Conservation (phyloP, 2,888 invertebrate species). For the Drosophila robusta region DNA sequence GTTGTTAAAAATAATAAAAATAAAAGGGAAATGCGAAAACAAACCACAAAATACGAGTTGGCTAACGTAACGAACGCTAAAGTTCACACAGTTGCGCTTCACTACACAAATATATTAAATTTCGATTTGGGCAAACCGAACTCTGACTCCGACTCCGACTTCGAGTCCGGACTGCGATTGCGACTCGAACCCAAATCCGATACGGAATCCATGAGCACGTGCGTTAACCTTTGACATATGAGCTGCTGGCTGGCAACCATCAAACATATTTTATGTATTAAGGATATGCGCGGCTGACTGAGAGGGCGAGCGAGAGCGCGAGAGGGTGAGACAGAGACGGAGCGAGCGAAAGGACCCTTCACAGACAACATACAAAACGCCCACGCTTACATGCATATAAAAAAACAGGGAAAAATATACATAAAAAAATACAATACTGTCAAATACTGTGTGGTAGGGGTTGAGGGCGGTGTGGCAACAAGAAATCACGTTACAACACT, state of each 20-base stretch:
- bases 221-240: slow-evolving; percentile 83
- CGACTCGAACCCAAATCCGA: slow-evolving; percentile 43
- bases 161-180: slow-evolving; percentile 4
- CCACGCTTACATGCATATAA: slow-evolving; percentile 33
- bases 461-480: slow-evolving; percentile 11
- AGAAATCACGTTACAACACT: slow-evolving; percentile 72
- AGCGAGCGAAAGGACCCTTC: slow-evolving; percentile 7
- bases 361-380: slow-evolving; percentile 21
- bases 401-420: slow-evolving; percentile 18
- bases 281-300: slow-evolving; percentile 55
- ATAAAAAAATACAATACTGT: slow-evolving; percentile 13
- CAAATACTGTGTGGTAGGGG: neutral
- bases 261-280: slow-evolving; percentile 81
- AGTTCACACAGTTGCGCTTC: slow-evolving; percentile 68
- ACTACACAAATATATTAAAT: slow-evolving; percentile 76
- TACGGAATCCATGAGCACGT: slow-evolving; percentile 72
- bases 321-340: slow-evolving; percentile 3
- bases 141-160: slow-evolving; percentile 27
- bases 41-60: slow-evolving; percentile 44
- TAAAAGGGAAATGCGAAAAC: slow-evolving; percentile 31
- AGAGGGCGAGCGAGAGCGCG: slow-evolving; percentile 14
- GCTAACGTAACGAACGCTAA: slow-evolving; percentile 37
- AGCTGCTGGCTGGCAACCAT: slow-evolving; percentile 64
- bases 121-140: slow-evolving; percentile 63
- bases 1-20: slow-evolving; percentile 9